phyloP scores from a whole-genome alignment of 2,113 vertebrate species.

The Sapajus apella region DNA sequence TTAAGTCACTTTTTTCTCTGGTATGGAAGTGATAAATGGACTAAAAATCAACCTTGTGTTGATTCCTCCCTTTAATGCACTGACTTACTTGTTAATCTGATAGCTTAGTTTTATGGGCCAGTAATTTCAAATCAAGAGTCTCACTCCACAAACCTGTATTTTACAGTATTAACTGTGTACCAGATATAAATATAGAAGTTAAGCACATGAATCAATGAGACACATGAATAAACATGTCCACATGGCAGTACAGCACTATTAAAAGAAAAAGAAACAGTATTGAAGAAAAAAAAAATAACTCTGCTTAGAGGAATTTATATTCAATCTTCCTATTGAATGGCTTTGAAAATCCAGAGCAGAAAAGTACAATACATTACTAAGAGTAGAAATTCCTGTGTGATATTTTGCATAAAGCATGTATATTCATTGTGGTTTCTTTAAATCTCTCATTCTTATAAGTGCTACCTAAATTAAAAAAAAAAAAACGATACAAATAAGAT shows the following conservation, averaged over 20 bases:
- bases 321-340: conserved; percentile 36
- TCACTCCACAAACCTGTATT: conserved; percentile 33
- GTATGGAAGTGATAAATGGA: conserved; percentile 52
- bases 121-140: conserved; percentile 65
- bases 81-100: conserved; percentile 60
- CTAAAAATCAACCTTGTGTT: conserved; percentile 30
- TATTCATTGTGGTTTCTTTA: conserved; percentile 28
- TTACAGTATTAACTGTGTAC: conserved; percentile 50
- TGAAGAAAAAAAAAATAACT: conserved; percentile 46
- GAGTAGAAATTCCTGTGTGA: background rate
- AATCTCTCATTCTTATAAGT: conserved; percentile 32
- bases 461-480: background rate
- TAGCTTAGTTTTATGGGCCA: conserved; percentile 60
- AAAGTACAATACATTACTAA: conserved; percentile 25
- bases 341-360: conserved; percentile 58
- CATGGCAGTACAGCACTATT: background rate
- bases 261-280: conserved; percentile 67
- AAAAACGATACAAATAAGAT: background rate
- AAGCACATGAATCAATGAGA: conserved; percentile 61
- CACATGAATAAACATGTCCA: conserved; percentile 66
- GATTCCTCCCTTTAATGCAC: background rate
- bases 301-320: conserved; percentile 42
- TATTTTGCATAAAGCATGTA: conserved; percentile 24
- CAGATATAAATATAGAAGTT: conserved; percentile 49
- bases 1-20: conserved; percentile 34